Percentiles rank a stretch among this genome's conserved stretches.
Evolutionary conservation across 2,888 invertebrate genomes (phyloP).

Genomic region (Sussaba pulchella): DNA sequence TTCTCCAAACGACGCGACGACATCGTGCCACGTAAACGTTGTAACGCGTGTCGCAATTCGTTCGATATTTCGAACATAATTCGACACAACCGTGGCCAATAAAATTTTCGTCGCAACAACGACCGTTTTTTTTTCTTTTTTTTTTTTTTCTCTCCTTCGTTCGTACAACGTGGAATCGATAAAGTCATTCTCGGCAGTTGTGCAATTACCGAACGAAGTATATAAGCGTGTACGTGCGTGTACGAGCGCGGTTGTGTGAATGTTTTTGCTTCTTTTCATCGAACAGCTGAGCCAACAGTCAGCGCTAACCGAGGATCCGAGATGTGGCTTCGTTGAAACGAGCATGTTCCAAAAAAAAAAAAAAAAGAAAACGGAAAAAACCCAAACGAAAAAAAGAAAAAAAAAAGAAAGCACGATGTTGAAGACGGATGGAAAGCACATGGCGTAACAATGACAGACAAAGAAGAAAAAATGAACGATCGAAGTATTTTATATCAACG

Average conservation of each 20-base stretch:
- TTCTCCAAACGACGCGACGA: too few relatives aligned
- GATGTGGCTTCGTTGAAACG: not conserved
- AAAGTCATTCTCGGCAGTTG: not conserved
- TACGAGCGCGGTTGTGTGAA: too few relatives aligned
- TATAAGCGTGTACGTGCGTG: too few relatives aligned
- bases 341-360: not conserved
- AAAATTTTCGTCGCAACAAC: too few relatives aligned
- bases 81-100: too few relatives aligned
- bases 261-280: not conserved
- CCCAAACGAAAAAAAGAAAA: too few relatives aligned
- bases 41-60: conserved; percentile 23
- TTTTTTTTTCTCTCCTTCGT: too few relatives aligned
- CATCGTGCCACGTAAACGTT: not conserved
- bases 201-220: not conserved
- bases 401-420: not conserved
- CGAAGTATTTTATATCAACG: too few relatives aligned
- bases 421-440: not conserved
- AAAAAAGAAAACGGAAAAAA: not conserved
- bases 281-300: conserved; percentile 7
- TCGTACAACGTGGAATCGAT: not conserved
- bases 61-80: too few relatives aligned
- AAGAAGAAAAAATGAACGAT: not conserved
- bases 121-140: too few relatives aligned
- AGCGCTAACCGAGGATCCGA: not conserved
- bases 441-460: not conserved